These are phyloP conservation scores for Drosophila mojavensis DNA, from an alignment of 1,140 invertebrate species.

Conservation along the genomic window DNA sequence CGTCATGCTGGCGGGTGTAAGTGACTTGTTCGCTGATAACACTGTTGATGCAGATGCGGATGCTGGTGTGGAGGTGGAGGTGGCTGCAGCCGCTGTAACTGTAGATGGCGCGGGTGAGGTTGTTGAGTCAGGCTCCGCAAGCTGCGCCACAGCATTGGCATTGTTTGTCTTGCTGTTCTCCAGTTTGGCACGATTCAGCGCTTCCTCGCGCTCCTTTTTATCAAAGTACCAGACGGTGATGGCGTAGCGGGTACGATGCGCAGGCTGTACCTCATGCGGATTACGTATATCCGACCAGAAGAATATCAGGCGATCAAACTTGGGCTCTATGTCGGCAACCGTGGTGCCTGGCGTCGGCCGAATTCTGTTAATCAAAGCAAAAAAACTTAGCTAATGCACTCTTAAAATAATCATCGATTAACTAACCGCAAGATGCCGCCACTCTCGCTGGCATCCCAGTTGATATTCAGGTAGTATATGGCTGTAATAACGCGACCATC, in stretches of 20 bases:
- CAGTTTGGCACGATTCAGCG: slow-evolving; percentile 84
- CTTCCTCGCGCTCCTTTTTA: slow-evolving; percentile 91
- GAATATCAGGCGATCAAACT: slow-evolving; percentile 96
- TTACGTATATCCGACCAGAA: slow-evolving; percentile 99
- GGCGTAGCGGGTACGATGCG: slow-evolving; percentile 94
- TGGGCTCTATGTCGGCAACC: slow-evolving; percentile 96
- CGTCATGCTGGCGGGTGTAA: slow-evolving; percentile 64
- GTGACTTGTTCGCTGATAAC: slow-evolving; percentile 18
- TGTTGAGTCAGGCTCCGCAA: slow-evolving; percentile 62
- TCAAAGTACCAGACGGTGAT: slow-evolving; percentile 99
- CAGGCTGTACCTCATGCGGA: slow-evolving; percentile 98
- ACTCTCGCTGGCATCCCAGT: slow-evolving; percentile 92
- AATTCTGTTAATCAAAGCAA: slow-evolving; percentile 87
- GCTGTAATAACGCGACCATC: slow-evolving; percentile 97
- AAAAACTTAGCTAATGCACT: neutral
- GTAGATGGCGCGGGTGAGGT: slow-evolving; percentile 41
- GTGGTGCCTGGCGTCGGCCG: slow-evolving; percentile 93
- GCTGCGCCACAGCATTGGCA: slow-evolving; percentile 33
- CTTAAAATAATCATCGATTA: neutral
- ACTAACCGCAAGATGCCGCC: slow-evolving; percentile 87
- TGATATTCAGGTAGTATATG: slow-evolving; percentile 97
- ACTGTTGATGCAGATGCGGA: slow-evolving; percentile 1
- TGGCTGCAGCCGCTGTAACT: slow-evolving; percentile 26
- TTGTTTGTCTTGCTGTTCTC: slow-evolving; percentile 70
- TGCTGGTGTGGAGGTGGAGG: slow-evolving; percentile 22